A percentile compares a stretch with the other conserved stretches of the same genome.
Evolutionary conservation across 2,888 invertebrate genomes (phyloP).

Genomic region (Junonia oenone): DNA sequence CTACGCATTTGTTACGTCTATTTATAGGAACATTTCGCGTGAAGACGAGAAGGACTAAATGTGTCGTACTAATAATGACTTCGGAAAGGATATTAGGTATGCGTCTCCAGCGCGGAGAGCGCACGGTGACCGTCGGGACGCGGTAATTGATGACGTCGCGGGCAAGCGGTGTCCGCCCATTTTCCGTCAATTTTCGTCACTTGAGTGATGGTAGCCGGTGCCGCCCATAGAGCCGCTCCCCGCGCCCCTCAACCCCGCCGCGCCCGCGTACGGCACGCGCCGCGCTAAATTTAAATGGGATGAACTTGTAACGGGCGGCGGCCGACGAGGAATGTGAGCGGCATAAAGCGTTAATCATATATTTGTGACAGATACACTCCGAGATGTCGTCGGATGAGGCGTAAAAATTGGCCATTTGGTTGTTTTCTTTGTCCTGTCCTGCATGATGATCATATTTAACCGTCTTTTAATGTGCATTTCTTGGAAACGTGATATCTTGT

Average conservation of each 20-base stretch:
- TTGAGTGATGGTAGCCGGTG: slow-evolving; percentile 75
- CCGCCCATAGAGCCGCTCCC: slow-evolving; percentile 54
- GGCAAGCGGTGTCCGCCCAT: slow-evolving; percentile 77
- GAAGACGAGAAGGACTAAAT: slow-evolving; percentile 34
- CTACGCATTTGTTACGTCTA: slow-evolving; percentile 36
- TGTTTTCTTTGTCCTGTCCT: slow-evolving; percentile 35
- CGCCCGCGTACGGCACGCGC: slow-evolving; percentile 67
- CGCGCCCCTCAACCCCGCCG: slow-evolving; percentile 40
- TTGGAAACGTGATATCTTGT: slow-evolving; percentile 16
- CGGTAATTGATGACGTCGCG: slow-evolving; percentile 78
- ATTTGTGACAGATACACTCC: slow-evolving; percentile 70
- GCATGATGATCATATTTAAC: slow-evolving; percentile 13
- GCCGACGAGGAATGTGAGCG: slow-evolving; percentile 64
- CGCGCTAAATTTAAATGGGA: slow-evolving; percentile 77
- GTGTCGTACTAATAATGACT: slow-evolving; percentile 51
- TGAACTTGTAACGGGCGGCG: slow-evolving; percentile 75
- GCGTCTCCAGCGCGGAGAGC: slow-evolving; percentile 50
- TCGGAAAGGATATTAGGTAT: slow-evolving; percentile 62
- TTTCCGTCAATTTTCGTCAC: slow-evolving; percentile 80
- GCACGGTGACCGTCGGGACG: slow-evolving; percentile 72
- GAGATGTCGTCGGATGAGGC: slow-evolving; percentile 50
- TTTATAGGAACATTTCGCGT: slow-evolving; percentile 21
- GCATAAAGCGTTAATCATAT: slow-evolving; percentile 73
- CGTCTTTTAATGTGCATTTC: slow-evolving; percentile 13
- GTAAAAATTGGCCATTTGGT: slow-evolving; percentile 47